Evolutionary conservation across 2,797 vertebrate species (phyloP).

Genomic region (Melanotaenia pygmaea): DNA sequence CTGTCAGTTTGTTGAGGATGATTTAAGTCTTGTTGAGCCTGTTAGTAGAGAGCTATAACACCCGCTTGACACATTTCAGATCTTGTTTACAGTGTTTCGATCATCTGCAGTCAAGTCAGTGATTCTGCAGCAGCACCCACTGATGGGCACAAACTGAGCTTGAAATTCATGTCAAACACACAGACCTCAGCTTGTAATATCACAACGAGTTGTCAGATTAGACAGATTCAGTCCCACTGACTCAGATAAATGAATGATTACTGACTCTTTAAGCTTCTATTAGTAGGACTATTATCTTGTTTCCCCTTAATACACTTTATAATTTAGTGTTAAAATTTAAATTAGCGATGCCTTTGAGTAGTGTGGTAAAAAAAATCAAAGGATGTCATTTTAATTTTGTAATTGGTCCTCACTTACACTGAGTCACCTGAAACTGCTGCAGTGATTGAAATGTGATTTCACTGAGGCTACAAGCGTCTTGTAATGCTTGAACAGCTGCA

Average conservation of each 20-base stretch:
- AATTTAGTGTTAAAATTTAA: conserved; percentile 63
- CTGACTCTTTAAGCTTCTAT: conserved; percentile 6
- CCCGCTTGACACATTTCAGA: not conserved
- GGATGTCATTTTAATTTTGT: conserved; percentile 65
- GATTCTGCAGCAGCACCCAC: not conserved
- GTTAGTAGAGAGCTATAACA: not conserved
- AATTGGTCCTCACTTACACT: conserved; percentile 72
- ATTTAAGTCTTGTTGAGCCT: not conserved
- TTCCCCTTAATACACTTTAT: conserved; percentile 11
- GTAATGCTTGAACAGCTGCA: conserved; percentile 60
- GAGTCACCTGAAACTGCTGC: conserved; percentile 62
- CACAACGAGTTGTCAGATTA: conserved; percentile 42
- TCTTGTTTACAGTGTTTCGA: conserved; percentile 34
- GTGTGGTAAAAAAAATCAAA: conserved; percentile 48
- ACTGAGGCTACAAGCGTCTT: conserved; percentile 36
- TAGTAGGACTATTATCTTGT: conserved; percentile 2
- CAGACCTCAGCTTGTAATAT: not conserved
- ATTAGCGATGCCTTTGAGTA: conserved; percentile 51
- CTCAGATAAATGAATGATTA: conserved; percentile 31
- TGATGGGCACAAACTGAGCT: conserved; percentile 16
- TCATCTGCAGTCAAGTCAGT: conserved; percentile 12
- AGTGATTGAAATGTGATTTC: conserved; percentile 72
- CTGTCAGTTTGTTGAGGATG: conserved; percentile 10
- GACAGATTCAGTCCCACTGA: conserved; percentile 43
- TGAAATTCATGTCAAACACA: conserved; percentile 18